Evolutionary conservation across 2,113 vertebrate genomes (phyloP).

Genomic region (Notechis scutatus): DNA sequence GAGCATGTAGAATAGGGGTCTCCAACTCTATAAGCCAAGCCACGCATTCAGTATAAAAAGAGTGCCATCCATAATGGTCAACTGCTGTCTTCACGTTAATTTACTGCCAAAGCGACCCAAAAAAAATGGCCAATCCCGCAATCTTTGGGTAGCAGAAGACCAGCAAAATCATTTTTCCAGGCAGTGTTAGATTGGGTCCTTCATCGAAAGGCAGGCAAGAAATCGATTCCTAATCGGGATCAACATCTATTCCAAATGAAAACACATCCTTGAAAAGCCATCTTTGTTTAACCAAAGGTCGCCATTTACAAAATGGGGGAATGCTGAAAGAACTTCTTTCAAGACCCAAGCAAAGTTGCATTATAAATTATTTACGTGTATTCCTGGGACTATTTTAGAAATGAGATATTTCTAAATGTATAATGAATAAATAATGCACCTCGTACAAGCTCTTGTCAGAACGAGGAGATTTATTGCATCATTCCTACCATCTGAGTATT

Average conservation of each 20-base stretch:
- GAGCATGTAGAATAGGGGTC: background rate
- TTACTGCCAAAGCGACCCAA: background rate
- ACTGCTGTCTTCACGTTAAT: background rate
- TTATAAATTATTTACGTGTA: background rate
- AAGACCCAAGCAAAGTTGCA: background rate
- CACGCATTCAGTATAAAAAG: background rate
- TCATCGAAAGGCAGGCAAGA: background rate
- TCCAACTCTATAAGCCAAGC: background rate
- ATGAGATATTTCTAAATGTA: background rate
- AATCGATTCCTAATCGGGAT: background rate
- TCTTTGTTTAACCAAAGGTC: accelerated
- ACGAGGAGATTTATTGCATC: background rate
- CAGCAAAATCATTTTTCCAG: background rate
- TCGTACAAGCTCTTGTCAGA: background rate
- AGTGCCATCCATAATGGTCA: background rate
- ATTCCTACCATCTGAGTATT: background rate
- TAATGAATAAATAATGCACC: background rate
- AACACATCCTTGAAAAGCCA: background rate
- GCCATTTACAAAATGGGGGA: background rate
- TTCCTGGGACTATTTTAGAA: background rate
- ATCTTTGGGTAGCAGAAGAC: background rate
- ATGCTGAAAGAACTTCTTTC: background rate
- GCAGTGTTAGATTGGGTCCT: background rate
- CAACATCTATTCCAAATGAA: background rate
- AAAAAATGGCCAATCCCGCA: background rate